Percentiles rank a stretch among this genome's conserved stretches.
Conservation (phyloP, 2,888 invertebrate species). For the Exocentrus adspersus region DNA sequence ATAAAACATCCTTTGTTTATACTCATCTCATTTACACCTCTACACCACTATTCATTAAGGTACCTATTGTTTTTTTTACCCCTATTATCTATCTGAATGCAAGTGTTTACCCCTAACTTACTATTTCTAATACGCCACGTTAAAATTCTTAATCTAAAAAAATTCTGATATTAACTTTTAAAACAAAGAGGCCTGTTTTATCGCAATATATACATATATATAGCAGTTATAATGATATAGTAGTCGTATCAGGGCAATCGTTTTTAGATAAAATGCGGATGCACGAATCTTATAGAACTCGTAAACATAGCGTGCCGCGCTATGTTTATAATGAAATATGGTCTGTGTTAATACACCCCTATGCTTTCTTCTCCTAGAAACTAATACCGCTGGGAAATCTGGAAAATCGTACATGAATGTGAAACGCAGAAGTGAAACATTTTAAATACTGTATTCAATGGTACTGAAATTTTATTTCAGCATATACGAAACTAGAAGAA, state of each 20-base stretch:
- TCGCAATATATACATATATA: neutral
- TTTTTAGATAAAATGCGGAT: constrained; percentile 45
- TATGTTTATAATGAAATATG: constrained; percentile 29
- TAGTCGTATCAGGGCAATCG: constrained; percentile 48
- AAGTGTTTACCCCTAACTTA: too few species aligned
- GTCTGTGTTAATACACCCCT: constrained; percentile 20
- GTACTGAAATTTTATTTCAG: neutral
- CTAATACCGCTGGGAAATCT: constrained; percentile 11
- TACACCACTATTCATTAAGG: too few species aligned
- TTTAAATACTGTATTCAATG: constrained; percentile 6
- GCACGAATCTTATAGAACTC: constrained; percentile 29
- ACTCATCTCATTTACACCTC: too few species aligned
- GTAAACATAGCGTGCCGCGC: constrained; percentile 25
- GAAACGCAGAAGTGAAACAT: constrained; percentile 13
- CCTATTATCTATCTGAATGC: too few species aligned
- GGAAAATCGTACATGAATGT: constrained; percentile 4
- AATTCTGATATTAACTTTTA: too few species aligned
- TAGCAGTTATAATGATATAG: constrained; percentile 21
- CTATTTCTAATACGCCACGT: too few species aligned
- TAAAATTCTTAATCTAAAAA: too few species aligned
- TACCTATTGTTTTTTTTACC: too few species aligned
- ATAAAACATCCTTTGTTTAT: too few species aligned
- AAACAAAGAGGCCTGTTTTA: neutral
- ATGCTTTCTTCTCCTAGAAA: constrained; percentile 20
- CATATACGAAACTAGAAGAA: too few species aligned